Evolutionary conservation across 2,113 vertebrate genomes (phyloP).

Genomic region (Haemorhous mexicanus): DNA sequence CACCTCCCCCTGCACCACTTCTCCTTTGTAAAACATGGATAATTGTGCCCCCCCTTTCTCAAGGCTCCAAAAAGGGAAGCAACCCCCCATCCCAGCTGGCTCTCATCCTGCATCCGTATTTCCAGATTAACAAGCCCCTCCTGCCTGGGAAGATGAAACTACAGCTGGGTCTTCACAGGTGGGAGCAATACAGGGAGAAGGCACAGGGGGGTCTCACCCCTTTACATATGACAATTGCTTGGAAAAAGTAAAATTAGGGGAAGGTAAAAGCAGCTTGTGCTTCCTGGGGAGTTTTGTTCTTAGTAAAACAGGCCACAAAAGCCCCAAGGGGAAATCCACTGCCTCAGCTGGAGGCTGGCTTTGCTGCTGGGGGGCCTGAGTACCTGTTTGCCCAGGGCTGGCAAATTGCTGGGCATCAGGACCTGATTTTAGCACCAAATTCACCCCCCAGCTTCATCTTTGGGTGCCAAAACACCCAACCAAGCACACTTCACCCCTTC

Average conservation of each 20-base stretch:
- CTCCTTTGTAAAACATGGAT: rapidly evolving
- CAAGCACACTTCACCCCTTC: background rate
- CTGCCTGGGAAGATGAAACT: background rate
- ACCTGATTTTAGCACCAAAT: background rate
- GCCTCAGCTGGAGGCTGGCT: background rate
- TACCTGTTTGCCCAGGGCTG: background rate
- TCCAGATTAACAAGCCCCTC: background rate
- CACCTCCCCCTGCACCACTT: background rate
- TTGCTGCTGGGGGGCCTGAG: background rate
- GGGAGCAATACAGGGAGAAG: background rate
- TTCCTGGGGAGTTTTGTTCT: background rate
- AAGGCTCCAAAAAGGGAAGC: background rate
- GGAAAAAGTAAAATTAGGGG: background rate
- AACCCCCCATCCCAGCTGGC: background rate
- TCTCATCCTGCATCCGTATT: rapidly evolving
- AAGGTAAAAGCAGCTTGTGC: background rate
- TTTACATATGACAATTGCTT: background rate
- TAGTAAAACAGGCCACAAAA: background rate
- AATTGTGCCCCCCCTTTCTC: background rate
- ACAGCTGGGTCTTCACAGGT: rapidly evolving
- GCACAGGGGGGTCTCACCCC: rapidly evolving
- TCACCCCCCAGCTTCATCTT: background rate
- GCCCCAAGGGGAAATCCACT: background rate
- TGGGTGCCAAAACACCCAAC: background rate
- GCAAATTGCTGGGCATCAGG: background rate